These are phyloP conservation scores for Platichthys flesus DNA, from an alignment of 2,113 vertebrate species.

Conservation along the genomic window DNA sequence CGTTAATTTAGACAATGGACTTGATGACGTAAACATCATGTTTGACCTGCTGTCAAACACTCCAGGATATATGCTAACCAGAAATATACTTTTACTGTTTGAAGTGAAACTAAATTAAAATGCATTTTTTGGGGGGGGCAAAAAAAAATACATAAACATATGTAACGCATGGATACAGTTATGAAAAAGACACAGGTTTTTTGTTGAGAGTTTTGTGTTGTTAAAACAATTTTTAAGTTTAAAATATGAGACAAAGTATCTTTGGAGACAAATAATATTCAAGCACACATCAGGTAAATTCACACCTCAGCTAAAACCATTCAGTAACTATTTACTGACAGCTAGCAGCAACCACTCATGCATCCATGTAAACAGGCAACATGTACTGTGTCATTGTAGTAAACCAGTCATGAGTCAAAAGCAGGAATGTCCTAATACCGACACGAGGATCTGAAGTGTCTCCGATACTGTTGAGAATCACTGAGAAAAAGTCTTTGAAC, in stretches of 20 bases:
- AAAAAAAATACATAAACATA: not conserved
- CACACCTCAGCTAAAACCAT: constrained; percentile 29
- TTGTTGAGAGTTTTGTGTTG: not conserved
- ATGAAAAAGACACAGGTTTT: constrained; percentile 1
- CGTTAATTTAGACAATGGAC: constrained; percentile 44
- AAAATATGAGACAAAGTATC: constrained; percentile 6
- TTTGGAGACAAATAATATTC: constrained; percentile 38
- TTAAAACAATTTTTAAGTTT: not conserved
- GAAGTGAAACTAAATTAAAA: constrained; percentile 27
- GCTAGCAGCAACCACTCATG: constrained; percentile 38
- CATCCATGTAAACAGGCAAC: constrained; percentile 61
- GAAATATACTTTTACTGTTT: constrained; percentile 18
- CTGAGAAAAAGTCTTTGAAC: too few relatives aligned
- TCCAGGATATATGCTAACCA: not conserved
- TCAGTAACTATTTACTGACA: constrained; percentile 30
- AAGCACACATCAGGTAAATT: constrained; percentile 41
- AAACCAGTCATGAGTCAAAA: constrained; percentile 8
- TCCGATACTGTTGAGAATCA: too few relatives aligned
- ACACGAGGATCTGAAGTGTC: too few relatives aligned
- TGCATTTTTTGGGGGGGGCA: not conserved
- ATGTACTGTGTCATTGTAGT: constrained; percentile 15
- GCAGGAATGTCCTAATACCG: too few relatives aligned
- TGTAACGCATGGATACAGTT: not conserved
- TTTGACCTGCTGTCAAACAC: constrained; percentile 9
- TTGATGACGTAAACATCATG: constrained; percentile 41